Evolutionary conservation across 1,140 invertebrate genomes (phyloP).

Genomic region (Drosophila nikananu): DNA sequence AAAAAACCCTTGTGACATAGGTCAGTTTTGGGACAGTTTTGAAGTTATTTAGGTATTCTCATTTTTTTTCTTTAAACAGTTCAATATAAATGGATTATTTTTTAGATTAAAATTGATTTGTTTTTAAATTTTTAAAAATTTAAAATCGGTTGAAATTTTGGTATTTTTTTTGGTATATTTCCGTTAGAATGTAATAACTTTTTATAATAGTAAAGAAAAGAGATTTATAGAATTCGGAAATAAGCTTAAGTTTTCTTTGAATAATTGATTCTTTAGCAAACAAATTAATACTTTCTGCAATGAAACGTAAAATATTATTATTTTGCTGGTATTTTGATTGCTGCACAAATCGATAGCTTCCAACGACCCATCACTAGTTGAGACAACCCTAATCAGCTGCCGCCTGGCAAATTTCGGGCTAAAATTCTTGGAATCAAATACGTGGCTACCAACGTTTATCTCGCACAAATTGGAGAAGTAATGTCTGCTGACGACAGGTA

Average conservation of each 20-base stretch:
- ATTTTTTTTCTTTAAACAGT: too few species aligned
- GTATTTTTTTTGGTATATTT: not conserved
- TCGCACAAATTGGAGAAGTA: slow-evolving; percentile 56
- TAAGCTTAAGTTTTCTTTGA: too few species aligned
- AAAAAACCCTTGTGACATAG: slow-evolving; percentile 38
- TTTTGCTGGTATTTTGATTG: not conserved
- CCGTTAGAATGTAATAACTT: too few species aligned
- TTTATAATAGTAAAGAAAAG: not conserved
- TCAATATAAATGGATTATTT: not conserved
- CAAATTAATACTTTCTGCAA: too few species aligned
- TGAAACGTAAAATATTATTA: not conserved
- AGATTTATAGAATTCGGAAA: too few species aligned
- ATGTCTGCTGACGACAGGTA: slow-evolving; percentile 55
- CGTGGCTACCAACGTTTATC: slow-evolving; percentile 41
- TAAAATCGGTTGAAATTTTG: too few species aligned
- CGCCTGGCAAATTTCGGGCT: slow-evolving; percentile 12
- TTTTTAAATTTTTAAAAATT: too few species aligned
- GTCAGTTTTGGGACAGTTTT: slow-evolving; percentile 12
- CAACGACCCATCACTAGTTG: not conserved
- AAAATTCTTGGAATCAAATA: slow-evolving; percentile 53
- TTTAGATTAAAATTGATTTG: not conserved
- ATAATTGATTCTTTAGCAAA: too few species aligned
- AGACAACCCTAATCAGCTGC: slow-evolving; percentile 45
- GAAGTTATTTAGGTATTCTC: too few species aligned
- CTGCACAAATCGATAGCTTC: not conserved